Base-by-base conservation (phyloP, 2,888 invertebrate species). In the Galeopsomyia nigrocyanea region DNA sequence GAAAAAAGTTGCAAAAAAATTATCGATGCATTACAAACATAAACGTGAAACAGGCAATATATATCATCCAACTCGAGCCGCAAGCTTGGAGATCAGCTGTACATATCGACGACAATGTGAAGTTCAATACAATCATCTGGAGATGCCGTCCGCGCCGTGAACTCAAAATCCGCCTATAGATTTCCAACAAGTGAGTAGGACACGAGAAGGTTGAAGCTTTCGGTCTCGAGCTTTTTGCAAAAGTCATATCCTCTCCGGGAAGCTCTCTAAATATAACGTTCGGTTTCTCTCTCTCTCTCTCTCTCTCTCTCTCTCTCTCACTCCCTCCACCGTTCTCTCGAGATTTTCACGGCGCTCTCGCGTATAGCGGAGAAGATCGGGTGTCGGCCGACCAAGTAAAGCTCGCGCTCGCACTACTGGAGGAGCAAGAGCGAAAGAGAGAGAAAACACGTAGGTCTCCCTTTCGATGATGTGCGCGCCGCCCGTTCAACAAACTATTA, bases 381-480 rank as follows among this genome's bases (percentile, higher is more conserved):
- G 83, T 86, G 85, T 86, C 86, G 84, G 84, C 82, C 82, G 82
- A 84, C 86, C 85, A 86, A 86, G 86, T 86, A 85, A 86, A 86
- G 86, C 85, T 79, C 84, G 84, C 80, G 82, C 84, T 80, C 80
- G 73, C 51, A n/a, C 16, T 10, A 14, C 60, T 39, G 51, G 39
- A 22, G 21, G 73, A 72, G 63, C 69, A 74, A 72, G 68, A 22
- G 67, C 51, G 26, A 51, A 46, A 21, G 22, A 13, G 55, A 56
- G 56, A 21, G 31, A 66, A 51, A 31, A 46, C 14, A n/a, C 10
- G 22, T 31, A 16, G 46, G 26, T 50, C 16, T 51, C 39, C n/a
- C 56, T 53, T 26, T 62, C 57, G 69, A 76, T 69, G 64, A 58
- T 68, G 61, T 46, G 53, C 53, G 22, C 57, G 60, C 66, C 69